Evolutionary conservation across 1,140 invertebrate genomes (phyloP), one percentile per base, ranked within the genome.

Genomic region (Mactra quadrangularis): DNA sequence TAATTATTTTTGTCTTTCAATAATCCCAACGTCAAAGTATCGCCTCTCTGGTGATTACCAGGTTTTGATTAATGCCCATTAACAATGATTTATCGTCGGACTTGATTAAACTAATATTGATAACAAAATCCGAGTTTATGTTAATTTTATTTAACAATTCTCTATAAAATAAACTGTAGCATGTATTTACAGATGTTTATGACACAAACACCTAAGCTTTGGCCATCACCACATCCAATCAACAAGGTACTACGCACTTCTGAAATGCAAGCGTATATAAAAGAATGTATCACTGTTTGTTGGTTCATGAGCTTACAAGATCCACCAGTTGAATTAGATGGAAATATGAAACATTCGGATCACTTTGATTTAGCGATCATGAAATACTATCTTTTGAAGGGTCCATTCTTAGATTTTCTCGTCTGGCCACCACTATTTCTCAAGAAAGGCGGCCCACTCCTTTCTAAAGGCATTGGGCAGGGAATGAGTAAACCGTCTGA

Each of bases 231-330:
- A 15, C 15, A 6, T 41, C 38, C 38, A 41, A 6, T 41, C 6
- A 6, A 7, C 15, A 41, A 41, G 15, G 38, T 15, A 15, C 6
- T 41, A 6, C 33, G 19, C 38, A 35, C 15, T 7, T 53, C 41
- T 60, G 3, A 0, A 1, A 35, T 29, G 4, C 17, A 45, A 0
- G 0, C 25, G 13, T 76, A 35, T 47, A 25, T 62, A 31, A 45
- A 57, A 25, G 57, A 76, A 50, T 76, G 74, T 13, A 27, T 59
- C 53, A 7, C 9, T 11, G 13, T 76, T 9, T 76, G 74, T 27
- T 47, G 57, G 55, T 41, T 62, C 25, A 76, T 76, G 74, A 41
- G 35, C 7, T 22, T 76, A 17, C 74, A 76, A 62, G 74, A 76
- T 29, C 74, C 74, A 62, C 74, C 74, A 11, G 38, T 76, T 11